Base-by-base conservation (phyloP, 1,140 invertebrate genomes). In the Episyrphus balteatus region DNA sequence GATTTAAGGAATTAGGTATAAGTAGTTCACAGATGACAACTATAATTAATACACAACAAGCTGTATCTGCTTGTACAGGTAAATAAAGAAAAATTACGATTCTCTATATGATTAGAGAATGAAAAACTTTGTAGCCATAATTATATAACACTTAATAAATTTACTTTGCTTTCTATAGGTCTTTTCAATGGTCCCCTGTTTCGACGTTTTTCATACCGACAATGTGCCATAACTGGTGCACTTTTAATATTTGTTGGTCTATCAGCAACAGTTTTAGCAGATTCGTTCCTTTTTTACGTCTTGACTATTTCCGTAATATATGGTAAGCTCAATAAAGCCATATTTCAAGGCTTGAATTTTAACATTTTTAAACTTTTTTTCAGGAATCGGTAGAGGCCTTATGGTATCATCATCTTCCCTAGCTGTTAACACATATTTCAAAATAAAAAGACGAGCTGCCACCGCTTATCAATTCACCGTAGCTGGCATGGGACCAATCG, bases 41-140 rank as follows among this genome's bases (percentile, higher is more conserved):
- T 5, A 76, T 82, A 52, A 77, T 81, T 49, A 83, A 82, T 57
- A 74, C 76, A 58, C 79, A 82, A 61, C 73, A 74, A 15, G 80
- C 80, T 2, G 73, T 77, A 39, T 78, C 73, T 46, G 74, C 77
- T 53, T 75, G 66, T 51, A 63, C 59, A 46, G 63, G 63, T 66
- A 48, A 32, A 41, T n/a, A n/a, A 26, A 26, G 36, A 26, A 26
- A 5, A 26, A 26, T 26, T 26, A 5, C 3, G 6, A 5, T 17
- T n/a, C 33, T n/a, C n/a, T 34, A 34, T 34, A 10, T 34, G 9
- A 34, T 34, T 34, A n/a, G 33, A 34, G n/a, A 34, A n/a, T 34
- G 33, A 34, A 34, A n/a, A n/a, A n/a, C n/a, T n/a, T n/a, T n/a
- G n/a, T n/a, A n/a, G n/a, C n/a, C n/a, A n/a, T n/a, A n/a, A n/a